These are phyloP conservation scores for Smutsia gigantea DNA, from an alignment of 2,797 vertebrate species.

Conservation along the genomic window DNA sequence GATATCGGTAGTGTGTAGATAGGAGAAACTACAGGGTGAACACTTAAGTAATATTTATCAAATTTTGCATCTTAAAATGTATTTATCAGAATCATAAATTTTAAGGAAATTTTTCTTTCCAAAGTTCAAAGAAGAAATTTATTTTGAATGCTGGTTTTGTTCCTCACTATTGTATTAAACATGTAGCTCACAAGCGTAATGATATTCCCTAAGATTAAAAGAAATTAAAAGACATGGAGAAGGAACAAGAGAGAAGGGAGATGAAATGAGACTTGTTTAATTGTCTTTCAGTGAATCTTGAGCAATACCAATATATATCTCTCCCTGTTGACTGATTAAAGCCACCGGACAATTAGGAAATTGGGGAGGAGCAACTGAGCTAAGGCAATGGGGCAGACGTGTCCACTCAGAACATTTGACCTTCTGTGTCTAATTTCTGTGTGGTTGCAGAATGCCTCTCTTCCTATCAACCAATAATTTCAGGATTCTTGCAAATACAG, in stretches of 20 bases:
- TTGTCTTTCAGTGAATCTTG: neutral
- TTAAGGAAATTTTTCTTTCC: neutral
- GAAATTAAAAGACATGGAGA: neutral
- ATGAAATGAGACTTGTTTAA: neutral
- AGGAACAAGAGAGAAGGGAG: neutral
- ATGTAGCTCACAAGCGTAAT: neutral
- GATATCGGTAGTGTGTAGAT: accelerated
- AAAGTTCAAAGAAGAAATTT: neutral
- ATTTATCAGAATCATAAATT: neutral
- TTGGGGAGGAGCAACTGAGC: too few relatives aligned
- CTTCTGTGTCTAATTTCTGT: neutral
- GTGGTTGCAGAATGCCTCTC: neutral
- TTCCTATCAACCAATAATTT: neutral
- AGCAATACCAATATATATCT: neutral
- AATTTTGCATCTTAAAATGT: neutral
- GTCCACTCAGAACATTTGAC: neutral
- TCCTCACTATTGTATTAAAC: neutral
- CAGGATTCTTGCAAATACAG: neutral
- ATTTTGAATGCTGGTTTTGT: neutral
- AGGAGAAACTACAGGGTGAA: neutral
- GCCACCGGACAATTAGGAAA: neutral
- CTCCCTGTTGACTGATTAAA: neutral
- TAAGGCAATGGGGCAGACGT: neutral
- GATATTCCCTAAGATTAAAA: neutral
- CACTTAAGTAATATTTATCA: neutral